A percentile compares a stretch with the other conserved stretches of the same genome.
These are phyloP conservation scores for Vulpes vulpes DNA, from an alignment of 2,113 vertebrate species.

Conservation along the genomic window DNA sequence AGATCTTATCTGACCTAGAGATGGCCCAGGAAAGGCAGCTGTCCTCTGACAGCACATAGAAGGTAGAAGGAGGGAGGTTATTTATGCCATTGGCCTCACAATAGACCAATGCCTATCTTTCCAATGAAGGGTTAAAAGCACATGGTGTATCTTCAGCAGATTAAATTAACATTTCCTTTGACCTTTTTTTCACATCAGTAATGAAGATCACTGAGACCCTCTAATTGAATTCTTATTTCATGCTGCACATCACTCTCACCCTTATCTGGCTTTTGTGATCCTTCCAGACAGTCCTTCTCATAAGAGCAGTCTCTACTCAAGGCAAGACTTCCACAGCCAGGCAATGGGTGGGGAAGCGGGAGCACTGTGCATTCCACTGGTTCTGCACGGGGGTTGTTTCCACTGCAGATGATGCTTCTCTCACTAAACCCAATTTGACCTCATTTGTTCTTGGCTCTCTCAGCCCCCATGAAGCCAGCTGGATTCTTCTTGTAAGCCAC, in stretches of 20 bases:
- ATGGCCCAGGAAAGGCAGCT: not conserved
- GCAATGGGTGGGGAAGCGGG: not conserved
- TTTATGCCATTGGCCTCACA: not conserved
- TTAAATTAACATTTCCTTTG: conserved; percentile 73
- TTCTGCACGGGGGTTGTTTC: not conserved
- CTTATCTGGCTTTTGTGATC: not conserved
- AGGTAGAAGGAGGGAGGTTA: not conserved
- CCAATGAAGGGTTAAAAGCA: conserved; percentile 42
- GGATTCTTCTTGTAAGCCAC: conserved; percentile 64
- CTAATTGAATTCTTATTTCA: conserved; percentile 67
- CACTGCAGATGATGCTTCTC: not conserved
- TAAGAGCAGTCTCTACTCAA: not conserved
- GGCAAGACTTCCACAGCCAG: not conserved
- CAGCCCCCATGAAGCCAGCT: conserved; percentile 60
- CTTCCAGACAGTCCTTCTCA: not conserved
- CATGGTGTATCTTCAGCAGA: not conserved
- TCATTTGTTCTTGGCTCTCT: conserved; percentile 61
- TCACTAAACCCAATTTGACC: conserved; percentile 61
- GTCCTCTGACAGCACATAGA: not conserved
- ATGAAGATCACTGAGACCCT: conserved; percentile 58
- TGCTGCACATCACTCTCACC: not conserved
- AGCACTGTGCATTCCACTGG: not conserved
- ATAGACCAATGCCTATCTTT: not conserved
- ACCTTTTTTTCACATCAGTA: conserved; percentile 20
- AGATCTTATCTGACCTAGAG: not conserved